phyloP scores from a whole-genome alignment of 2,113 vertebrate genomes.

The Ictalurus furcatus region DNA sequence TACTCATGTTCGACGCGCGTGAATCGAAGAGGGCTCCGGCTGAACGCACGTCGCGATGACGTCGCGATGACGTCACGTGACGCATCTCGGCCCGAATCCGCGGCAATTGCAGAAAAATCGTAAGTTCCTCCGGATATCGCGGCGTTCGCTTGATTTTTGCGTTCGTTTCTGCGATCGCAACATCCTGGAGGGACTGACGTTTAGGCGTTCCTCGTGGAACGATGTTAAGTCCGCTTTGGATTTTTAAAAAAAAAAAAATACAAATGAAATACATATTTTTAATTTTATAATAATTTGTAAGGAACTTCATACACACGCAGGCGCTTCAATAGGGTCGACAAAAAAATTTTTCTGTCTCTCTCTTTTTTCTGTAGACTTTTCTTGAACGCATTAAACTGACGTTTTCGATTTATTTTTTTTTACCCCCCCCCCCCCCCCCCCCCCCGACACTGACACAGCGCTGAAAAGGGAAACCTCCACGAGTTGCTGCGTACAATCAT shows the following conservation, averaged over 20 bases:
- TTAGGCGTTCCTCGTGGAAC: constrained; percentile 42
- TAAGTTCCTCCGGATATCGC: too few species aligned
- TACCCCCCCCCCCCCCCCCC: neutral
- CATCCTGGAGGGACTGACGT: neutral
- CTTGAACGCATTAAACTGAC: neutral
- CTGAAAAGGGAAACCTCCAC: neutral
- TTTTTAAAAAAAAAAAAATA: neutral
- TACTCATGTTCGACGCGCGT: too few species aligned
- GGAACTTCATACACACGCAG: neutral
- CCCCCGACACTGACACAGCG: neutral
- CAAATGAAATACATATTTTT: neutral
- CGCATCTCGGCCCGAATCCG: too few species aligned
- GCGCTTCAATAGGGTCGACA: neutral
- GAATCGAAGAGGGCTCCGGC: too few species aligned
- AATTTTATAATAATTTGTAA: neutral
- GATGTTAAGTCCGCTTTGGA: constrained; percentile 13
- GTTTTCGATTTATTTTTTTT: neutral
- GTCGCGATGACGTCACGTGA: too few species aligned
- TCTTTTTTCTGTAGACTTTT: neutral
- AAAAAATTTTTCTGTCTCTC: too few species aligned
- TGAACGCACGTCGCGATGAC: too few species aligned
- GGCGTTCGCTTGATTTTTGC: too few species aligned
- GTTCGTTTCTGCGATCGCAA: too few species aligned
- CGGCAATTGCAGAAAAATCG: too few species aligned
- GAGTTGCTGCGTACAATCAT: neutral